Evolutionary conservation across 2,113 vertebrate genomes (phyloP).

Genomic region (Microcebus tavaratra): DNA sequence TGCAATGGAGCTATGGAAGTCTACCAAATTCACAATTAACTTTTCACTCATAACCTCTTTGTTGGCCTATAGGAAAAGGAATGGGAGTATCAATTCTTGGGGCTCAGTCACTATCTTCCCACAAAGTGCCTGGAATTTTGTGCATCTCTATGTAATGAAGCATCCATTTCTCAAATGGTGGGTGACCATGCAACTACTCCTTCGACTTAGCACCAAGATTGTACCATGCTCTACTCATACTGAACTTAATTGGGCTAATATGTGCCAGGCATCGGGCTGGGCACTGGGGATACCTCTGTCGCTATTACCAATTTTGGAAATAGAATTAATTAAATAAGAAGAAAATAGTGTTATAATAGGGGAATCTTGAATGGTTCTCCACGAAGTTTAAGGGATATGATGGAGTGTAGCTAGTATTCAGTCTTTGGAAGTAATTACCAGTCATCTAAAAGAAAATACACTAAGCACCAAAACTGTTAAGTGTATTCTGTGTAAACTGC

Average conservation of each 20-base stretch:
- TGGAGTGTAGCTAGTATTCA: neutral
- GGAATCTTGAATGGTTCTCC: neutral
- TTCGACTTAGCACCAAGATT: neutral
- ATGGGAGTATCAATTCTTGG: neutral
- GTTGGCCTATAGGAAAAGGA: conserved; percentile 30
- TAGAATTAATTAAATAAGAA: conserved; percentile 32
- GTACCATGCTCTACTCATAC: neutral
- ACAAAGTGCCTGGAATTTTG: neutral
- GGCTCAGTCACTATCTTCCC: neutral
- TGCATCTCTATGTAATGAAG: neutral
- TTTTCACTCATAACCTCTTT: conserved; percentile 22
- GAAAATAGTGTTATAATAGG: neutral
- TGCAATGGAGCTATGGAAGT: neutral
- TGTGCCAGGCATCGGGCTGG: neutral
- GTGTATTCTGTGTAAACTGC: neutral
- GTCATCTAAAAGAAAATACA: conserved; percentile 1
- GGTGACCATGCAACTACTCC: neutral
- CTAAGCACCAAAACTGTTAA: neutral
- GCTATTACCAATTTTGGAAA: conserved; percentile 15
- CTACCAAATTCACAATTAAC: conserved; percentile 41
- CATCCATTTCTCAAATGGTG: neutral
- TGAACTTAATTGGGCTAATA: neutral
- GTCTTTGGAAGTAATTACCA: neutral
- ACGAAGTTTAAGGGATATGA: neutral
- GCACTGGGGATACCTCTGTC: neutral